Base-by-base conservation (phyloP, 2,113 vertebrate genomes). In the Sapajus apella region DNA sequence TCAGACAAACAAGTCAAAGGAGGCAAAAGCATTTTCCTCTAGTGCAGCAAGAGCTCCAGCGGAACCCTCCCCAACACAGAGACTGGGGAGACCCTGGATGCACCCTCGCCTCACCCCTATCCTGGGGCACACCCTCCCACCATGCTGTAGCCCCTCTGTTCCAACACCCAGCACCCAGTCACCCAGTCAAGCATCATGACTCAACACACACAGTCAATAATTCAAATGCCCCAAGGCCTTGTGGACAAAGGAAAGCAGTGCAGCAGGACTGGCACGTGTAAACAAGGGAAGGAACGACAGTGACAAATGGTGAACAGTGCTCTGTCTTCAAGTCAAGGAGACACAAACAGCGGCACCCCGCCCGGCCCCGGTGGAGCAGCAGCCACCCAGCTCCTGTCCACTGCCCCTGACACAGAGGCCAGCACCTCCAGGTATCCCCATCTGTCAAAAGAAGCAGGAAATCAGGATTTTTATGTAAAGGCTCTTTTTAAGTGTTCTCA, bases 1-100 rank as follows among this genome's bases (percentile, higher is more conserved):
- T 35, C 40, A 32, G 52, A 20, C 73, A 12, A 52, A 40, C 37
- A 11, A 3, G 21, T 55, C 56, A 80, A 21, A 5, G 0, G 18
- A 35, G 10, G 87, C 32, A 56, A 5, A 32, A 61, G 68, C 40
- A 18, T 6, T 58, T 77, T 43, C 55, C 72, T 32, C 23, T 3
- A 16, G 13, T 2, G 4, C 52, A 50, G 45, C 1, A 3, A 8
- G 14, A 37, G n/a, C 37, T 50, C 56, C 0, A 0, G 23, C 20
- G 27, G 55, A 25, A 17, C 43, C 72, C 45, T 81, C 64, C 35
- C 4, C 11, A 37, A 35, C 1, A 6, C 82, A 16, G 68, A 27
- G 5, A 27, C 7, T 43, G 2, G 6, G 40, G 30, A 40, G 12
- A 27, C 66, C 61, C 14, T 17, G 5, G 0, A 11, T 1, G 37